Base-by-base conservation (phyloP, 2,888 invertebrate genomes). In the Coremacera marginata region DNA sequence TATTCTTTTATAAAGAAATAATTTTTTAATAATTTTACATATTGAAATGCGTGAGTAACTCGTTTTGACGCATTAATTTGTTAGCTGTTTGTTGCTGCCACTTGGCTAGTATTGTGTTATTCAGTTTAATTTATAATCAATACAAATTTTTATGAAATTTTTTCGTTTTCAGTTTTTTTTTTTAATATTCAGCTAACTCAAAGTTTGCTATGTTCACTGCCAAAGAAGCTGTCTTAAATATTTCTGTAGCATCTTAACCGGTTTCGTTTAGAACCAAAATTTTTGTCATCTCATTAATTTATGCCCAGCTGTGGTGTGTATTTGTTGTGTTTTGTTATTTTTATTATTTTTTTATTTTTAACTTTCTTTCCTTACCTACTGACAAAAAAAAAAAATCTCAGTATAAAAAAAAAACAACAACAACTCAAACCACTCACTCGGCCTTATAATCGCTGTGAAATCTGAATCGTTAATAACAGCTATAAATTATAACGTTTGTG, bases 381-480 rank as follows among this genome's bases (percentile, higher is more conserved):
- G 44, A 11, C 44, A 2, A 11, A 44, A 11, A 44, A 11, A 44
- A 55, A 55, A 55, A 19, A 55, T 22, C 19, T 19, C 19, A 3
- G 22, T 8, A 55, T 8, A 55, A 55, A n/a, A 19, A 2, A 19
- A 19, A 1, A 55, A 55, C 55, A 55, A 55, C 55, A 55, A 55
- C 55, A 55, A 55, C 55, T 22, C 19, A 19, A 55, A 55, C 14
- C 27, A 27, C 8, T 19, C 27, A 27, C 8, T 19, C 55, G 7
- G 34, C 44, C 74, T 73, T 73, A 51, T 74, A 79, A 79, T 75
- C 77, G 75, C 77, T 77, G 79, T 78, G 76, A 74, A 77, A 74
- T 70, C 78, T 77, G 75, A 78, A 78, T 77, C 81, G 81, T 79
- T 80, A 79, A 82, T 79, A 81, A 79, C 70, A 71, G 74, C 77